Evolutionary conservation across 2,113 vertebrate genomes (phyloP), one percentile per base, ranked within the genome.

Genomic region (Python bivittatus): DNA sequence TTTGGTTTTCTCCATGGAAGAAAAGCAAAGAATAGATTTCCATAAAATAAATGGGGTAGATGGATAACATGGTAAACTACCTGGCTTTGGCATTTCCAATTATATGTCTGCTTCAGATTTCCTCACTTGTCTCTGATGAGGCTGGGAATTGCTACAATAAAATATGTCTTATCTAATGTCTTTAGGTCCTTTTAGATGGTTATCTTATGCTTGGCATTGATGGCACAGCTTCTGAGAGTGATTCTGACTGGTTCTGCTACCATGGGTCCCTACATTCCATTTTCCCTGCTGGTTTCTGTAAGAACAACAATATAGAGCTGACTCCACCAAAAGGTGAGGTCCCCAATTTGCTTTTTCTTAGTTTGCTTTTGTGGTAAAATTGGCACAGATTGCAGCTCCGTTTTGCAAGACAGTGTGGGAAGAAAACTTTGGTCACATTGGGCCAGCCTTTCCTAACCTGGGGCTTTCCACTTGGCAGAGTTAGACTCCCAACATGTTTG

Each of bases 141-240:
- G n/a, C 54, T 91, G 42, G 17, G 17, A 20, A 88, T 25, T 79
- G 20, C 68, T 88, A 3, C 20, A 6, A 58, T 48, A 44, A 25
- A 48, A 33, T 92, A 64, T 91, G 13, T 13, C 90, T 15, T 25
- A 6, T 94, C 3, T 27, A 38, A 27, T 83, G 38, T 91, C 48
- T n/a, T 58, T 95, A 99, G 99, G 98, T 99, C 58, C 97, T 99
- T 89, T 95, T 99, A 86, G 99, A 99, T 0, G 99, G 99, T 0
- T 99, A 99, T 96, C 97, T 99, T 89, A 99, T 99, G 99, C 98
- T 99, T 86, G 98, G 98, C 53, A 98, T 99, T 53, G 99, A 99
- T n/a, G 98, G 98, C 64, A 94, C 97, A 0, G 90, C 94, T 0
- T 98, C 98, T 8, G 96, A 95, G 3, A 98, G 98, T 9, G 97